Percentiles rank a stretch among this genome's conserved stretches.
These are phyloP conservation scores for Ferrisia virgata DNA, from an alignment of 2,888 invertebrate genomes.

Conservation along the genomic window DNA sequence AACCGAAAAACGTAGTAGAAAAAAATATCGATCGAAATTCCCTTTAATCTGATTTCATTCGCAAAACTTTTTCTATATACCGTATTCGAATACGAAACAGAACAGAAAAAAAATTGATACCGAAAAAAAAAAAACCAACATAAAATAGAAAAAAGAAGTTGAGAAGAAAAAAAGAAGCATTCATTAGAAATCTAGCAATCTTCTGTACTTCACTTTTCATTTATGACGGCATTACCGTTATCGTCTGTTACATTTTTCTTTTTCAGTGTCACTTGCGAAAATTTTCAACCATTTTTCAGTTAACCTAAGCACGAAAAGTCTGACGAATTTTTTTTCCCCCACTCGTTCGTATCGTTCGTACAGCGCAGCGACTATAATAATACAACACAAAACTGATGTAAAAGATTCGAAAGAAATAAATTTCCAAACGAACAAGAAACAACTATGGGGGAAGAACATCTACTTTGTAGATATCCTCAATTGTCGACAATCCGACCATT, in stretches of 20 bases:
- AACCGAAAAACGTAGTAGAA: slow-evolving; percentile 5
- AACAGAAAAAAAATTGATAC: background rate
- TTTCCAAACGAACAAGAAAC: background rate
- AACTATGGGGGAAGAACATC: background rate
- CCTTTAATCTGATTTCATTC: slow-evolving; percentile 26
- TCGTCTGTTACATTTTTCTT: background rate
- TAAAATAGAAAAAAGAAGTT: background rate
- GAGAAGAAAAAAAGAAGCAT: background rate
- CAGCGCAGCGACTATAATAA: background rate
- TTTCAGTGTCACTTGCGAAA: background rate
- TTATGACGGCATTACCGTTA: background rate
- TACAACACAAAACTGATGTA: background rate
- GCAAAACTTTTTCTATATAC: background rate
- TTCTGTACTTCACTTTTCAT: background rate
- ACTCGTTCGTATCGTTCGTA: background rate
- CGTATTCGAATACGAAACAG: background rate
- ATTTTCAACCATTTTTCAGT: slow-evolving; percentile 26
- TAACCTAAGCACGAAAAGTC: background rate
- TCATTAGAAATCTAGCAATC: slow-evolving; percentile 13
- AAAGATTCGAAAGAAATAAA: background rate
- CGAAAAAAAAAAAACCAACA: background rate
- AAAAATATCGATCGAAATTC: slow-evolving; percentile 19
- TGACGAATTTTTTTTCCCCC: background rate
- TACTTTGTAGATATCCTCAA: background rate
- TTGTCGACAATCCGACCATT: slow-evolving; percentile 10